Base-by-base conservation (phyloP, 2,113 vertebrate genomes). In the Cephalopterus ornatus region DNA sequence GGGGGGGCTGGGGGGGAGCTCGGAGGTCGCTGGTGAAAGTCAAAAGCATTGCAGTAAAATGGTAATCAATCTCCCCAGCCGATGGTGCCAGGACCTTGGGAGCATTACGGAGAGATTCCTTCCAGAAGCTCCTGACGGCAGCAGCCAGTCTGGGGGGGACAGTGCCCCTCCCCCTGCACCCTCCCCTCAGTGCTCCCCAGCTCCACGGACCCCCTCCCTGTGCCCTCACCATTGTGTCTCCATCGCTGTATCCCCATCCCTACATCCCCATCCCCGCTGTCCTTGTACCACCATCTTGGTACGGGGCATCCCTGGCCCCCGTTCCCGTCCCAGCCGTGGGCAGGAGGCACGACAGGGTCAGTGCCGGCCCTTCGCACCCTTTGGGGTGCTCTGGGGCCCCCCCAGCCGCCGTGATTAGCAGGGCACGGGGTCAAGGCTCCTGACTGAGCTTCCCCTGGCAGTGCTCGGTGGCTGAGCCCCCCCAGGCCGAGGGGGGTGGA, bases 21-120 rank as follows among this genome's bases (percentile, higher is more conserved):
- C 59, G 89, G 95, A 96, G 98, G 97, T 97, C 96, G 87, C 73
- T 77, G 93, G 78, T 97, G 97, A 97, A 98, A 97, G 97, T 97
- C 98, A 97, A 95, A 94, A 97, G 93, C 96, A 87, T 95, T 97
- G 97, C 97, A 93, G 97, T 76, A 95, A 93, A 96, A 95, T 95
- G 88, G 95, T 96, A 96, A 98, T 98, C 97, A 95, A 98, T 97
- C 94, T 96, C 93, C 85, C 81, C 61, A 94, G 97, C 97, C 96
- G 80, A 95, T 96, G 85, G 83, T 86, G 81, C 83, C 77, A 74
- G 89, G 92, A 89, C 95, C 86, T 92, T 66, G 32, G 81, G 56
- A 95, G 93, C 87, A 78, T 92, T 84, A 93, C 85, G 13, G 78
- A 80, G 70, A 93, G 76, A 91, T 85, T 82, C 88, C 92, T 92